Conservation (phyloP, 37 sponge, comb jelly and placozoan species). For the Axinella damicornis region DNA sequence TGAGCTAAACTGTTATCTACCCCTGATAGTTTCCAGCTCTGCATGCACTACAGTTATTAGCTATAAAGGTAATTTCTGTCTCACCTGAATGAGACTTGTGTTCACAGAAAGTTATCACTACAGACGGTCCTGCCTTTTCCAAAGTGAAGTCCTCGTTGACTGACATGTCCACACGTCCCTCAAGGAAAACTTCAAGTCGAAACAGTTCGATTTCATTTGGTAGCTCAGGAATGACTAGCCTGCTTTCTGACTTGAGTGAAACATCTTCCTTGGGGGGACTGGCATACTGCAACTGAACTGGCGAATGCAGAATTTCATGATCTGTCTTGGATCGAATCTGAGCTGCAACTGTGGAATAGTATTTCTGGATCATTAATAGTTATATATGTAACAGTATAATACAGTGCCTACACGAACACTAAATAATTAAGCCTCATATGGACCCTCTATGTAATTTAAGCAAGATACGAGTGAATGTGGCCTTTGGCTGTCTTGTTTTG, state of each 20-base stretch:
- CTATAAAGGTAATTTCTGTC: too few relatives aligned
- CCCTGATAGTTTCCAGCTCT: too few relatives aligned
- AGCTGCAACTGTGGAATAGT: constrained; percentile 19
- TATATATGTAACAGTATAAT: too few relatives aligned
- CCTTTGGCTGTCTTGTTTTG: too few relatives aligned
- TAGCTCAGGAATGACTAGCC: background rate
- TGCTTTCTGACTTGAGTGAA: background rate
- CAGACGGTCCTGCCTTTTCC: background rate
- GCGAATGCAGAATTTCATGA: background rate
- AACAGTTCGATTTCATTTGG: background rate
- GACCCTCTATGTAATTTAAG: too few relatives aligned
- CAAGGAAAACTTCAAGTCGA: background rate
- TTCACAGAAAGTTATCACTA: background rate
- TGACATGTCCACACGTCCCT: background rate
- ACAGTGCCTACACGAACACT: too few relatives aligned
- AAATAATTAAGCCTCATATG: too few relatives aligned
- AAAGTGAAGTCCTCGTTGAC: background rate
- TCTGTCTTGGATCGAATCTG: background rate
- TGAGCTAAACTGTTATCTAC: too few relatives aligned
- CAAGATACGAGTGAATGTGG: too few relatives aligned
- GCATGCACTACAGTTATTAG: too few relatives aligned
- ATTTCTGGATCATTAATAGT: too few relatives aligned
- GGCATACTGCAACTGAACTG: background rate
- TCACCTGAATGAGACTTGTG: too few relatives aligned
- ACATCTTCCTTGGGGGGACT: background rate